Evolutionary conservation across 2,797 vertebrate genomes (phyloP).

Genomic region (Sparus aurata): DNA sequence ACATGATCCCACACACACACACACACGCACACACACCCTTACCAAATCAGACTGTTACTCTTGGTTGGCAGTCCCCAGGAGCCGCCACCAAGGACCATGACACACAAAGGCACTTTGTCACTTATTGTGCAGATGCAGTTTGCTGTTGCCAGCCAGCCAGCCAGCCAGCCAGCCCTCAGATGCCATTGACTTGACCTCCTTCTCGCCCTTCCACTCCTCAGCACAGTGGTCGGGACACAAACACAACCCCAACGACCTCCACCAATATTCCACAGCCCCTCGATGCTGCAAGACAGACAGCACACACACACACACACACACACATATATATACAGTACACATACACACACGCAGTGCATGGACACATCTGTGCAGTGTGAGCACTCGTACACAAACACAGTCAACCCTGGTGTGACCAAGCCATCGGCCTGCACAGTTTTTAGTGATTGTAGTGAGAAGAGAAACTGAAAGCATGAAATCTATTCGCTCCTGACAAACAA

Average conservation of each 20-base stretch:
- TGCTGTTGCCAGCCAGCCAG: constrained; percentile 75
- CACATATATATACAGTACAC: constrained; percentile 39
- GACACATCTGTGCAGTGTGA: constrained; percentile 64
- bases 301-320: constrained; percentile 62
- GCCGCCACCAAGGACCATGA: constrained; percentile 72
- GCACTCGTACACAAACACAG: constrained; percentile 60
- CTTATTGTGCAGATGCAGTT: constrained; percentile 82
- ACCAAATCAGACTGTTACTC: constrained; percentile 86
- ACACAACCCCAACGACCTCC: constrained; percentile 83
- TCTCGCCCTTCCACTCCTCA: constrained; percentile 79
- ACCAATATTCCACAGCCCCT: constrained; percentile 84
- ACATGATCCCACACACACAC: constrained; percentile 63
- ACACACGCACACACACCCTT: constrained; percentile 50
- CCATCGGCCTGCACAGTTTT: constrained; percentile 82
- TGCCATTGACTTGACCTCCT: constrained; percentile 80
- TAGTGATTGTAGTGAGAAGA: constrained; percentile 79
- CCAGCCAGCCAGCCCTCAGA: constrained; percentile 75
- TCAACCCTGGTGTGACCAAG: constrained; percentile 76
- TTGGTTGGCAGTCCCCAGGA: constrained; percentile 68
- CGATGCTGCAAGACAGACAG: constrained; percentile 85
- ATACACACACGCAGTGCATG: constrained; percentile 47
- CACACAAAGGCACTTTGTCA: constrained; percentile 84
- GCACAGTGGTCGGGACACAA: constrained; percentile 80
- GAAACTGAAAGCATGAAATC: constrained; percentile 66
- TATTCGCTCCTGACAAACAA: constrained; percentile 54